These are phyloP conservation scores for Stenichneumon culpator DNA, from an alignment of 2,888 invertebrate species.

Conservation along the genomic window DNA sequence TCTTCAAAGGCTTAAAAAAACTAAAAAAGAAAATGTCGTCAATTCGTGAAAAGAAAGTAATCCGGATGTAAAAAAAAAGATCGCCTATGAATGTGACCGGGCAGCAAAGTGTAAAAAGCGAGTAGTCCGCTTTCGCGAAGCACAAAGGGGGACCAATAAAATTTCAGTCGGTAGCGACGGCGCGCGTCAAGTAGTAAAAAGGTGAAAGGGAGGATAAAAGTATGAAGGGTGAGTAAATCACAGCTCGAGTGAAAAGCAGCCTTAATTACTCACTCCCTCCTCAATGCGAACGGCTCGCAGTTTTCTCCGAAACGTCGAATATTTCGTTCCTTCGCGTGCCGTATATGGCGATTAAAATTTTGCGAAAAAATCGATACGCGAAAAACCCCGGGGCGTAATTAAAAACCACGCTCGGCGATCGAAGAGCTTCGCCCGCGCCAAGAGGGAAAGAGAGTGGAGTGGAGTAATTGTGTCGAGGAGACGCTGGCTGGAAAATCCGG, in stretches of 20 bases:
- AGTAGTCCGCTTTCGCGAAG: background rate
- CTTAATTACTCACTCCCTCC: background rate
- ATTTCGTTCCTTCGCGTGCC: background rate
- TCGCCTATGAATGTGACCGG: background rate
- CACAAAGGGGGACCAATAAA: slow-evolving; percentile 16
- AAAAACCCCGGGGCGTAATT: slow-evolving; percentile 14
- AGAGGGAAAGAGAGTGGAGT: background rate
- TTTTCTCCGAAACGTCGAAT: background rate
- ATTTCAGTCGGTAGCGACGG: slow-evolving; percentile 22
- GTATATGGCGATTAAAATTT: slow-evolving; percentile 26
- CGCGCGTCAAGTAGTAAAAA: slow-evolving; percentile 5
- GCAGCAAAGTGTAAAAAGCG: background rate
- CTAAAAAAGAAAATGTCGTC: background rate
- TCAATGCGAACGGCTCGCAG: background rate
- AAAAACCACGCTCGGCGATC: background rate
- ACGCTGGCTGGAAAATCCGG: background rate
- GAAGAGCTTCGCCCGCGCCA: background rate
- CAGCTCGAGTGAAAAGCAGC: background rate
- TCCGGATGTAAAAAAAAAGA: background rate
- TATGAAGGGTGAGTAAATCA: background rate
- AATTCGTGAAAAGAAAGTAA: background rate
- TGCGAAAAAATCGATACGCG: slow-evolving; percentile 5
- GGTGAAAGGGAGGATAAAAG: background rate
- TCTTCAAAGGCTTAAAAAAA: background rate
- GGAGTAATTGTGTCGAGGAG: background rate